These are phyloP conservation scores for Cydia amplana DNA, from an alignment of 1,140 invertebrate species.

Conservation along the genomic window DNA sequence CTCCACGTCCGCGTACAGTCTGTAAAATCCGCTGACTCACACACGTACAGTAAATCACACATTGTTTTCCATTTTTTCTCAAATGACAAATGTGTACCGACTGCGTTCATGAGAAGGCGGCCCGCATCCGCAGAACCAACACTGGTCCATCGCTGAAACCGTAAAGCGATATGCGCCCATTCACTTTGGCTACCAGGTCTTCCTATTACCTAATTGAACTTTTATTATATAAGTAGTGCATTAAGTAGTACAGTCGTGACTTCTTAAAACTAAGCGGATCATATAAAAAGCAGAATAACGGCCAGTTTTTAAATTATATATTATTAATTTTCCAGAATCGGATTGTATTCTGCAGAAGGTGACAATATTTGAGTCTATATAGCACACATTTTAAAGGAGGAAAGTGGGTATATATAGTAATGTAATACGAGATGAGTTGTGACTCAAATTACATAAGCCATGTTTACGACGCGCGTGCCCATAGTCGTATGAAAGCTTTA, in stretches of 20 bases:
- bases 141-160: background rate
- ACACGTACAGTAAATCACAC: slow-evolving; percentile 35
- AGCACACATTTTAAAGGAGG: background rate
- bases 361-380: background rate
- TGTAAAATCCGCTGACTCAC: slow-evolving; percentile 72
- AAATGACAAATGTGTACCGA: slow-evolving; percentile 9
- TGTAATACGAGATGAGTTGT: background rate
- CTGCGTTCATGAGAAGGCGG: background rate
- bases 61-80: slow-evolving; percentile 32
- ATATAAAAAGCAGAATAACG: too few relatives aligned
- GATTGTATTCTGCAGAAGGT: background rate
- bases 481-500: background rate
- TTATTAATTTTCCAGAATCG: too few relatives aligned
- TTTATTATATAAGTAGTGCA: too few relatives aligned
- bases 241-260: too few relatives aligned
- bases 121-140: background rate
- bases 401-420: background rate
- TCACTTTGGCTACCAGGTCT: background rate
- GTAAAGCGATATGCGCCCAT: background rate
- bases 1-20: slow-evolving; percentile 64
- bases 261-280: too few relatives aligned
- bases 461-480: slow-evolving; percentile 20
- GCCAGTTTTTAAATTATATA: too few relatives aligned
- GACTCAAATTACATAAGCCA: slow-evolving; percentile 19
- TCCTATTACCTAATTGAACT: too few relatives aligned